Conservation (phyloP, 2,797 vertebrate species). For the Gambusia yucatana region DNA sequence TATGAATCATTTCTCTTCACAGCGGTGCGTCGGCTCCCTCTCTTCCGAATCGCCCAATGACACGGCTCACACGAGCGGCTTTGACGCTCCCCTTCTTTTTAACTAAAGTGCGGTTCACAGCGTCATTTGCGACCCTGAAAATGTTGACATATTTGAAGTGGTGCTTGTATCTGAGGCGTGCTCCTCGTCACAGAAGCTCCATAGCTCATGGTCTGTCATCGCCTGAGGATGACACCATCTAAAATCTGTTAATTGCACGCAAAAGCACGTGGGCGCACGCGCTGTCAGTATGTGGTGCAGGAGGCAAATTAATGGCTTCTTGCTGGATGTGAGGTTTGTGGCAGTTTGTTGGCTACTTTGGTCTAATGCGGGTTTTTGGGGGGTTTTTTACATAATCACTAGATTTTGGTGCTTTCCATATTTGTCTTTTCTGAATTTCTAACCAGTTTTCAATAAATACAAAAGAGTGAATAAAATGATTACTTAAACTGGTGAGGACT, state of each 20-base stretch:
- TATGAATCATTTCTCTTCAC: conserved; percentile 3
- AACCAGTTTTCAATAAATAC: not conserved
- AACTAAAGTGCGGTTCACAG: conserved; percentile 36
- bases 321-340: conserved; percentile 16
- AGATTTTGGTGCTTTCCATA: conserved; percentile 1
- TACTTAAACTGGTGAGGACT: conserved; percentile 32
- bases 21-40: not conserved
- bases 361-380: not conserved
- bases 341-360: not conserved
- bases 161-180: conserved; percentile 18
- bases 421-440: conserved; percentile 11
- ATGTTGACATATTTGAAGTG: conserved; percentile 11
- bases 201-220: conserved; percentile 67
- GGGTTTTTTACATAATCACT: not conserved
- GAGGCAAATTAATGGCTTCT: conserved; percentile 29
- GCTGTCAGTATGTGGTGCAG: conserved; percentile 47
- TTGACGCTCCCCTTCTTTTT: conserved; percentile 26
- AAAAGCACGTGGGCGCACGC: conserved; percentile 33
- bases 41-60: conserved; percentile 8
- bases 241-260: conserved; percentile 59
- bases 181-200: conserved; percentile 31
- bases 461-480: conserved; percentile 1
- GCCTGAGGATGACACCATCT: conserved; percentile 49
- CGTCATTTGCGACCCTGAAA: conserved; percentile 20
- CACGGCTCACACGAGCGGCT: conserved; percentile 8